Conservation (phyloP, 2,797 vertebrate genomes). For the Emydoidea blandingii region DNA sequence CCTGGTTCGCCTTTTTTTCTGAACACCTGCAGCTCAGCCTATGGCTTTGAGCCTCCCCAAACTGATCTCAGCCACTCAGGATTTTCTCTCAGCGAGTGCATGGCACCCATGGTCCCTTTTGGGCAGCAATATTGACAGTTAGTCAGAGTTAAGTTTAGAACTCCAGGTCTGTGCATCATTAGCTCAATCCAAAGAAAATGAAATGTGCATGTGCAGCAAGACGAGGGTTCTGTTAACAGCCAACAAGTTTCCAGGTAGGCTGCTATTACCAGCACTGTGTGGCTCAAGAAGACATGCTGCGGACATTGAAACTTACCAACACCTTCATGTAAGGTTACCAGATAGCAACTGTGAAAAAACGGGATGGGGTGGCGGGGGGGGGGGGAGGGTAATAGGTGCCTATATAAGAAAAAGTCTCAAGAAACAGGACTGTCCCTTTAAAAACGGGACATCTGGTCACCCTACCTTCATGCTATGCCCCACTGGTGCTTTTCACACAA, state of each 20-base stretch:
- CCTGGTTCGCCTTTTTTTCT: neutral
- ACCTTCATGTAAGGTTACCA: no score
- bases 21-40: neutral
- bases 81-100: neutral
- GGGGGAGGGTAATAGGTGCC: no score
- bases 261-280: neutral
- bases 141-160: fast-evolving
- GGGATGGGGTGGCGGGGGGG: no score
- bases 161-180: neutral
- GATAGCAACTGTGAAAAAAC: no score
- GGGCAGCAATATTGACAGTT: neutral
- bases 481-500: neutral
- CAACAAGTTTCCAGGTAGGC: neutral
- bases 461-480: no score
- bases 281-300: no score
- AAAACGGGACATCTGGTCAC: no score
- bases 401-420: no score
- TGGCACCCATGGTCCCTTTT: neutral
- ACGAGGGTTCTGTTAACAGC: neutral
- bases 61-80: neutral
- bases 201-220: fast-evolving
- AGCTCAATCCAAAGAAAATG: neutral
- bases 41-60: neutral
- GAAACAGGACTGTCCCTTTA: no score
- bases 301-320: neutral